Base-by-base conservation (phyloP, 2,797 vertebrate genomes). In the Syndactyla subalaris region DNA sequence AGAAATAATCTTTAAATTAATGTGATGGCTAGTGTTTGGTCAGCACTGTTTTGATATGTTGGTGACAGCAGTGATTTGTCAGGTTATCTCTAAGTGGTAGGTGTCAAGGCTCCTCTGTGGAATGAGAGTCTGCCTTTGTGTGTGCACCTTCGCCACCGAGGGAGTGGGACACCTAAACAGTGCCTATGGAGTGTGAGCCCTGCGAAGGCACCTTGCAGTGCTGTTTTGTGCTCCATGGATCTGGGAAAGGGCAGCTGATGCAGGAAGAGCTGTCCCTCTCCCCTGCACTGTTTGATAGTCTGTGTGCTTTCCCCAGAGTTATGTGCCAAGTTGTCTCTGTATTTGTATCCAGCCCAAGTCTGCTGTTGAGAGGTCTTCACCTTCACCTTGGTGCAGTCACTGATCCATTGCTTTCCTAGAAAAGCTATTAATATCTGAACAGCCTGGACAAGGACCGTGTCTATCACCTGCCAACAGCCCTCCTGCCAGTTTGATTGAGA, bases 371-470 rank as follows among this genome's bases (percentile, higher is more conserved):
- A 62, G 71, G 51, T 70, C 61, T 75, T 84, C 80, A 52, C 84
- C 63, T 74, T 91, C 52, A 76, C 77, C 38, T 82, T 85, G 83
- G 22, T 62, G 65, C 51, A 80, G 81, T 55, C 65, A 61, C 12
- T 13, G 80, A 81, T 91, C 66, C 74, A 24, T 46, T 86, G 52
- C 39, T 87, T 91, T 85, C 76, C 74, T 68, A 91, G 68, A 83
- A 94, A 91, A 87, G 43, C 88, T 75, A 34, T 92, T 94, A 88
- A 84, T 76, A 76, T 36, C 58, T 85, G 73, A 92, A 39, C 43
- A 91, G 48, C 36, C 32, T 72, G 75, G 58, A 55, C 58, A 76
- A 58, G 41, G 72, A 61, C 17, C 1, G 0, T 57, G 65, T 72
- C 62, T 59, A 63, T 77, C 59, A 91, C n/a, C 34, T 92, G 78